Evolutionary conservation across 1,140 invertebrate genomes (phyloP).

Genomic region (Caerostris extrusa): DNA sequence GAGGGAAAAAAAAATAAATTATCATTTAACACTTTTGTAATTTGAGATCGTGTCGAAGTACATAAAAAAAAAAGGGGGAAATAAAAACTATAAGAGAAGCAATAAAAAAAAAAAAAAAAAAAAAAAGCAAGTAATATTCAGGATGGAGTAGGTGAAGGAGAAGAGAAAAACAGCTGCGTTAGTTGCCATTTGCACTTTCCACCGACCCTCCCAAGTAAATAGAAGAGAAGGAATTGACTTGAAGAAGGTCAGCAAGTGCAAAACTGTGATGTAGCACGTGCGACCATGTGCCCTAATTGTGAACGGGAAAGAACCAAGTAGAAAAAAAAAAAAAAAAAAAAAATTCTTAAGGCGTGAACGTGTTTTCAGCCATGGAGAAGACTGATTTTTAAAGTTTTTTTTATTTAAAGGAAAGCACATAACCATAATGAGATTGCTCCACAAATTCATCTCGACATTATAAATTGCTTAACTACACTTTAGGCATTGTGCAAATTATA

Average conservation of each 20-base stretch:
- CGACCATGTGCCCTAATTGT: conserved; percentile 19
- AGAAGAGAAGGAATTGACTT: neutral
- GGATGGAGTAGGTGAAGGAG: neutral
- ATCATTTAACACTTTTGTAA: neutral
- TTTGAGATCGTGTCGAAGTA: neutral
- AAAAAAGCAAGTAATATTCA: neutral
- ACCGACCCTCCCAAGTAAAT: neutral
- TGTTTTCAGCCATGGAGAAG: neutral
- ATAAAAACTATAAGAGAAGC: too few relatives aligned
- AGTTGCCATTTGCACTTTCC: neutral
- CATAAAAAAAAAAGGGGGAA: neutral
- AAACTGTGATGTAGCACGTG: conserved; percentile 17
- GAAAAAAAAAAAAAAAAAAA: neutral
- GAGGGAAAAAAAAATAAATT: neutral
- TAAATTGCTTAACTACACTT: too few relatives aligned
- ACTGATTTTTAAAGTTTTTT: too few relatives aligned
- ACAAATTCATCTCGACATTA: too few relatives aligned
- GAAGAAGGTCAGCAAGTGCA: conserved; percentile 31
- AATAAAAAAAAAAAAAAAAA: neutral
- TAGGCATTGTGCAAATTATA: too few relatives aligned
- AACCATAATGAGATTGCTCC: too few relatives aligned
- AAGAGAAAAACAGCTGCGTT: conserved; percentile 17
- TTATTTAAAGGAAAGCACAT: too few relatives aligned
- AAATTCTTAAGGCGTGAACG: neutral
- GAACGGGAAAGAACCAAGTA: neutral